A percentile compares a stretch with the other conserved stretches of the same genome.
These are phyloP conservation scores for Cosmia pyralina DNA, from an alignment of 2,888 invertebrate species.

Conservation along the genomic window DNA sequence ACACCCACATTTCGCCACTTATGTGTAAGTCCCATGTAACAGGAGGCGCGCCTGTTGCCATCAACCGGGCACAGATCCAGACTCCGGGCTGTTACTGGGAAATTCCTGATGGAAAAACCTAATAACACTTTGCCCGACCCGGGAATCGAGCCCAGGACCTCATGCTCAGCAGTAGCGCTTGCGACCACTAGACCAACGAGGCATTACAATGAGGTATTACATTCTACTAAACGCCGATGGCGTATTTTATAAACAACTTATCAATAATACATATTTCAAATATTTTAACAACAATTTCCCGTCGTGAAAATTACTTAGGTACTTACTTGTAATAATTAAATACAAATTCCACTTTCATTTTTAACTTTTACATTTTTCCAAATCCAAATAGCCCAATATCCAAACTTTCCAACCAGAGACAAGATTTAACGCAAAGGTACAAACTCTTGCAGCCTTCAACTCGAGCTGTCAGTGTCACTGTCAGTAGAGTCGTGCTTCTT, in stretches of 20 bases:
- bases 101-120: no score
- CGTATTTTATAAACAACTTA: not conserved
- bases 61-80: no score
- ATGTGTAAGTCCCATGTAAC: no score
- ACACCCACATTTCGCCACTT: no score
- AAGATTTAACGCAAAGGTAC: constrained; percentile 56
- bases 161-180: no score
- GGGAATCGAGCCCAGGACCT: no score
- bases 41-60: no score
- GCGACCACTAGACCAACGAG: no score
- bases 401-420: constrained; percentile 58
- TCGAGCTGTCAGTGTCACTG: constrained; percentile 81
- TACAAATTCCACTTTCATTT: constrained; percentile 27
- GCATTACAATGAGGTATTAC: no score
- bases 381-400: constrained; percentile 38
- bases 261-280: constrained; percentile 7
- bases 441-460: constrained; percentile 74
- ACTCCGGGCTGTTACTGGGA: no score
- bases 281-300: constrained; percentile 29
- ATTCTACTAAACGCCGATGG: no score
- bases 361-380: constrained; percentile 5
- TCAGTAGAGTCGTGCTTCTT: constrained; percentile 78
- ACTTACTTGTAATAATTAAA: not conserved
- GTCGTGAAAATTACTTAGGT: not conserved
- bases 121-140: no score